These are phyloP conservation scores for Meteorus sp. DNA, from an alignment of 1,140 invertebrate species.

Conservation along the genomic window DNA sequence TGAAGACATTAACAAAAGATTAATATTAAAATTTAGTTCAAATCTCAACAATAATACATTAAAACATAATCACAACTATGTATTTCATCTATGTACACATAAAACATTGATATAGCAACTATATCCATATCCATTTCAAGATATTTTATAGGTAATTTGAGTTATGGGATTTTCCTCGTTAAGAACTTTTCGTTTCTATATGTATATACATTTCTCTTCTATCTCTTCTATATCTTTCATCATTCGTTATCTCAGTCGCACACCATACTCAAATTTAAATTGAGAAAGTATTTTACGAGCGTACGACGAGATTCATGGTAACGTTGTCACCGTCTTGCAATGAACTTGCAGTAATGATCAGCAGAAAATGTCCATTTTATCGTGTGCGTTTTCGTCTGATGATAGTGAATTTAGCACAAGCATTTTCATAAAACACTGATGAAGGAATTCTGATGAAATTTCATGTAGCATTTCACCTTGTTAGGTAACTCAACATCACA, in stretches of 20 bases:
- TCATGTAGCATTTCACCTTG: slow-evolving; percentile 21
- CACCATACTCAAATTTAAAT: slow-evolving; percentile 55
- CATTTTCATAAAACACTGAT: slow-evolving; percentile 26
- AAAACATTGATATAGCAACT: slow-evolving; percentile 16
- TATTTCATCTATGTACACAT: slow-evolving; percentile 1
- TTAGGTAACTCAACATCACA: no score
- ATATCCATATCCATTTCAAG: slow-evolving; percentile 40
- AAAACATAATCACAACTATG: neutral
- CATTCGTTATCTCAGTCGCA: neutral
- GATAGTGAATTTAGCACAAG: no score
- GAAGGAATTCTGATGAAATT: neutral
- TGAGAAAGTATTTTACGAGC: slow-evolving; percentile 62
- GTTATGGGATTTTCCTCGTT: slow-evolving; percentile 57
- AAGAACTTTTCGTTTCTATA: slow-evolving; percentile 36
- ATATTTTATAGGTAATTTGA: slow-evolving; percentile 51
- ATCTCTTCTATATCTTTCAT: slow-evolving; percentile 23
- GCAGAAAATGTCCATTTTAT: no score
- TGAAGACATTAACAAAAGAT: no score
- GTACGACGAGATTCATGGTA: slow-evolving; percentile 53
- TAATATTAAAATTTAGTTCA: no score
- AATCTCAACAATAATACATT: no score
- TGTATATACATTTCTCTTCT: slow-evolving; percentile 18
- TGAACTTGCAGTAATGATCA: slow-evolving; percentile 59
- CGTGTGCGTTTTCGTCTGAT: no score
- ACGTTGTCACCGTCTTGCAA: slow-evolving; percentile 61